These are phyloP conservation scores for Esperia sulphurella DNA, from an alignment of 2,888 invertebrate species.

Conservation along the genomic window DNA sequence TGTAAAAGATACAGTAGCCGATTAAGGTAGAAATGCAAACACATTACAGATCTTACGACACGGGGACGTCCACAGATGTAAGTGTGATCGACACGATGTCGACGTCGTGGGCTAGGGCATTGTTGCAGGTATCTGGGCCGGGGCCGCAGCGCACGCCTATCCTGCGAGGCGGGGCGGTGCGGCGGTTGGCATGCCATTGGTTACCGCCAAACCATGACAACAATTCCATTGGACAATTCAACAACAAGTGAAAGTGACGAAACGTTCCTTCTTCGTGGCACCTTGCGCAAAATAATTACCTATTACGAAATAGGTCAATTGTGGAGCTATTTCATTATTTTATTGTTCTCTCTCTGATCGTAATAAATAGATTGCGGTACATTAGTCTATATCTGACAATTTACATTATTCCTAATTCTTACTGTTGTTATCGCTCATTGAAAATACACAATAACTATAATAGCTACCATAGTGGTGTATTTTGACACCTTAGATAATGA, in stretches of 20 bases:
- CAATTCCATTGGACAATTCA: slow-evolving; percentile 66
- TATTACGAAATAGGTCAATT: slow-evolving; percentile 38
- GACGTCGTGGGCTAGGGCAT: not conserved
- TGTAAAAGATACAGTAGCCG: too few relatives aligned
- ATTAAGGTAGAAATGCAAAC: too few relatives aligned
- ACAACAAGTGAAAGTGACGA: slow-evolving; percentile 70
- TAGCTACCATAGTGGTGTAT: too few relatives aligned
- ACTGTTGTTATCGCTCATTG: too few relatives aligned
- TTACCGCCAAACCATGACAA: slow-evolving; percentile 71
- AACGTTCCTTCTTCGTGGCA: slow-evolving; percentile 52
- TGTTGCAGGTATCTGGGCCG: slow-evolving; percentile 35
- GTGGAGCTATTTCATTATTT: slow-evolving; percentile 19
- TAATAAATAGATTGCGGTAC: too few relatives aligned
- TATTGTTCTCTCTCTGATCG: too few relatives aligned
- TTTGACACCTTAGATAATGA: too few relatives aligned
- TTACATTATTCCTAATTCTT: too few relatives aligned
- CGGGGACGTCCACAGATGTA: too few relatives aligned
- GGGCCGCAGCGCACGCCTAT: slow-evolving; percentile 59
- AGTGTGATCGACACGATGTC: not conserved
- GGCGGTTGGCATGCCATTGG: slow-evolving; percentile 61
- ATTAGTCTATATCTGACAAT: too few relatives aligned
- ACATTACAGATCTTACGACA: too few relatives aligned
- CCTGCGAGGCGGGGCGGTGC: slow-evolving; percentile 72
- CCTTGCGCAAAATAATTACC: slow-evolving; percentile 55
- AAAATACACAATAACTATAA: too few relatives aligned